These are phyloP conservation scores for Diuraphis noxia DNA, from an alignment of 1,140 invertebrate species.

Conservation along the genomic window DNA sequence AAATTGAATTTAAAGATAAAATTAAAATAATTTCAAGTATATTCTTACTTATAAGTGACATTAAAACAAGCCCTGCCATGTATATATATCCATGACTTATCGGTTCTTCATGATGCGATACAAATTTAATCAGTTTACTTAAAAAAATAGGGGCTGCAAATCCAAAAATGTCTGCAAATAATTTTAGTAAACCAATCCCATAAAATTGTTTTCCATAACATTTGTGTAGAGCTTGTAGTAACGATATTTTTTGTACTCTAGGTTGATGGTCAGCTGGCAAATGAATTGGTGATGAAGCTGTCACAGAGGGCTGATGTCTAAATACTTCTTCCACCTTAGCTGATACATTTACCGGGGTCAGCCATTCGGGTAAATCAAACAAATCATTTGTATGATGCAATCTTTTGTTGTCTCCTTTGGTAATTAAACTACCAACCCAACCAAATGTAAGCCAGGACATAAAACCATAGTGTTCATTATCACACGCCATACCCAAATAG, in stretches of 20 bases:
- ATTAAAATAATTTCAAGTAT: not conserved
- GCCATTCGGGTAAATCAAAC: conserved; percentile 77
- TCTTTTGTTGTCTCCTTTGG: conserved; percentile 76
- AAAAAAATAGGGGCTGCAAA: conserved; percentile 90
- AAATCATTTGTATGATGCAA: conserved; percentile 79
- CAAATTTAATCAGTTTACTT: conserved; percentile 78
- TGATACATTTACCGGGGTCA: conserved; percentile 68
- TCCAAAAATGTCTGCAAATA: conserved; percentile 78
- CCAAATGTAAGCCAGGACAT: conserved; percentile 79
- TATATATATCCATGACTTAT: conserved; percentile 77
- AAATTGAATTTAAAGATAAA: not conserved
- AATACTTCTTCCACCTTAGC: conserved; percentile 65
- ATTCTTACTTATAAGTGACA: conserved; percentile 68
- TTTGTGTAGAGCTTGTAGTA: conserved; percentile 56
- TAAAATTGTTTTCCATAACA: conserved; percentile 89
- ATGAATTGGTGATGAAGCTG: conserved; percentile 51
- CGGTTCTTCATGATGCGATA: conserved; percentile 73
- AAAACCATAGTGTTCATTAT: conserved; percentile 67
- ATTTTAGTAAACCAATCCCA: conserved; percentile 82
- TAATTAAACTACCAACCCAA: conserved; percentile 86
- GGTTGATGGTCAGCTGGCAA: conserved; percentile 39
- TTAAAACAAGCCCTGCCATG: conserved; percentile 71
- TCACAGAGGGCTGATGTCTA: conserved; percentile 58
- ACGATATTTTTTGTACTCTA: conserved; percentile 54
- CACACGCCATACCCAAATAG: conserved; percentile 77